phyloP scores from a whole-genome alignment of 2,888 invertebrate species.

The Heliconius sara region DNA sequence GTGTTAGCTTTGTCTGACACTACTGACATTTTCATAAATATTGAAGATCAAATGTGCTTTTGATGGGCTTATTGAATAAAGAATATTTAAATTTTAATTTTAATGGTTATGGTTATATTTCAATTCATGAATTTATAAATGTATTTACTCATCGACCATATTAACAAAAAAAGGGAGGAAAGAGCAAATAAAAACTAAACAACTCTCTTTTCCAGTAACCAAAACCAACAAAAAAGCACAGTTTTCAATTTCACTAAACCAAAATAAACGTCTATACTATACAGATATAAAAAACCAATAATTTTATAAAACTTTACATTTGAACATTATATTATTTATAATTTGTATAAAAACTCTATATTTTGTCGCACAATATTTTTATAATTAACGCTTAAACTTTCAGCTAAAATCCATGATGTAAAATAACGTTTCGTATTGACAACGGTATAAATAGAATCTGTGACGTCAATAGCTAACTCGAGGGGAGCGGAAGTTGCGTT shows the following conservation, averaged over 20 bases:
- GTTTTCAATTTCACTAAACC: background rate
- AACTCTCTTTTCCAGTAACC: background rate
- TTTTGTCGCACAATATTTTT: background rate
- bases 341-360: background rate
- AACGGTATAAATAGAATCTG: slow-evolving; percentile 28
- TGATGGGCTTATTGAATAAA: background rate
- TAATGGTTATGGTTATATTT: background rate
- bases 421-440: slow-evolving; percentile 6
- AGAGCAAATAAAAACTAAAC: background rate
- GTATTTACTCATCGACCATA: no score
- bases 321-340: background rate
- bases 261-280: background rate
- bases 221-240: no score
- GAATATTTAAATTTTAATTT: background rate
- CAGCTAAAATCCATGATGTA: background rate
- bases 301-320: background rate
- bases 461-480: slow-evolving; percentile 33
- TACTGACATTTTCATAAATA: background rate
- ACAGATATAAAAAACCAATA: background rate
- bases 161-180: no score
- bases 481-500: slow-evolving; percentile 34
- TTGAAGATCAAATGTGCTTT: no score
- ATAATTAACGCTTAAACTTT: background rate
- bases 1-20: background rate
- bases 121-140: background rate